phyloP scores from a whole-genome alignment of 2,888 invertebrate genomes.

The Diachrysia chrysitis region DNA sequence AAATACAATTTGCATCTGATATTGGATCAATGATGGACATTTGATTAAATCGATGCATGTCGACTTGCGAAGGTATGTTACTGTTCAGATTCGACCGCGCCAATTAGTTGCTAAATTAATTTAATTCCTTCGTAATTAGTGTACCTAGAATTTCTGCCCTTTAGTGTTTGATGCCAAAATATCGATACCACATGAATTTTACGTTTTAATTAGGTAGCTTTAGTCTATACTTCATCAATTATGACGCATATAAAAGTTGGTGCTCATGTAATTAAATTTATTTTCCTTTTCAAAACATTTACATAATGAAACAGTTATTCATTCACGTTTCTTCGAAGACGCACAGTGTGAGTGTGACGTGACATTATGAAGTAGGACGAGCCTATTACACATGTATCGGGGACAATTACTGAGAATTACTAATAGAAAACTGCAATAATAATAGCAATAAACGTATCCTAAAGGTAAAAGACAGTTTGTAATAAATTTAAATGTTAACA shows the following conservation, averaged over 20 bases:
- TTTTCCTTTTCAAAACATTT: neutral
- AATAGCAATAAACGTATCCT: too few relatives aligned
- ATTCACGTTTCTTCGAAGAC: constrained; percentile 4
- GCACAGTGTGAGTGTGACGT: neutral
- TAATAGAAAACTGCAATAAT: constrained; percentile 21
- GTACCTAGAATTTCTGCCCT: constrained; percentile 58
- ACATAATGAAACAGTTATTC: neutral
- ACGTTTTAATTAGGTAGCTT: constrained; percentile 28
- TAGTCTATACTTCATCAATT: constrained; percentile 20
- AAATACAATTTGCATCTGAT: constrained; percentile 62
- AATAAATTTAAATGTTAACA: neutral
- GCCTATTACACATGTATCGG: neutral
- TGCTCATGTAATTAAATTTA: too few relatives aligned
- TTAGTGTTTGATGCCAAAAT: constrained; percentile 33
- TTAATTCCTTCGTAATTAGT: constrained; percentile 68
- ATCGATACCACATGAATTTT: constrained; percentile 31
- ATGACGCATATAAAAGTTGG: constrained; percentile 11
- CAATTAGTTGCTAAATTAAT: constrained; percentile 74
- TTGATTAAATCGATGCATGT: constrained; percentile 65
- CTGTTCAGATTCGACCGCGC: constrained; percentile 64
- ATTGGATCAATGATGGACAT: constrained; percentile 64
- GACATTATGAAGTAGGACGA: neutral
- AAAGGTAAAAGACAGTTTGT: too few relatives aligned
- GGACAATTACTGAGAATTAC: neutral
- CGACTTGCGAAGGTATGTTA: constrained; percentile 62